phyloP scores from a whole-genome alignment of 2,888 invertebrate genomes.

The Tenodera sinensis region DNA sequence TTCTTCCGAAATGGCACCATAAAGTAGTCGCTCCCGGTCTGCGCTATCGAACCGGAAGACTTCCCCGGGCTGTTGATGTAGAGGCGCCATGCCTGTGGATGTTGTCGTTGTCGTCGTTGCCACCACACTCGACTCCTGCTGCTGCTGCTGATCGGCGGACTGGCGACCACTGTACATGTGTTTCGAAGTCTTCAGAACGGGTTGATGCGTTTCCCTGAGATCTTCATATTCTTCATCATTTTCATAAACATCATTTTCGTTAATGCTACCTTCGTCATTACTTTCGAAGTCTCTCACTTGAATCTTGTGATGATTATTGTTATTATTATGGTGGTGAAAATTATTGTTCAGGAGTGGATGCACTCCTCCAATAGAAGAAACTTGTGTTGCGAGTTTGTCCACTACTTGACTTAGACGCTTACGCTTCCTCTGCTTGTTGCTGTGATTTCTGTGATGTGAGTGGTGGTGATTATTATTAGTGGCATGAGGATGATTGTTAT shows the following conservation, averaged over 20 bases:
- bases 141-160: constrained; percentile 37
- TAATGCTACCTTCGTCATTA: background rate
- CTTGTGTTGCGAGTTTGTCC: constrained; percentile 62
- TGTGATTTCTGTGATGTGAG: constrained; percentile 8
- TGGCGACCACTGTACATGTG: constrained; percentile 28
- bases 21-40: constrained; percentile 41
- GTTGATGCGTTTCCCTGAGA: constrained; percentile 30
- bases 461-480: constrained; percentile 50
- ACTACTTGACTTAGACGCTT: constrained; percentile 76
- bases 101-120: background rate
- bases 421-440: constrained; percentile 66
- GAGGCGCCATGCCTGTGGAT: constrained; percentile 8
- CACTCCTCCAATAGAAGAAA: constrained; percentile 32
- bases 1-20: constrained; percentile 41
- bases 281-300: constrained; percentile 1
- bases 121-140: constrained; percentile 15
- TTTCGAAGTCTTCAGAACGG: constrained; percentile 40
- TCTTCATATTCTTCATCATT: constrained; percentile 18
- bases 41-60: constrained; percentile 52
- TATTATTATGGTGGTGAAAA: constrained; percentile 44
- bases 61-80: constrained; percentile 39
- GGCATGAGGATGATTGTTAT: constrained; percentile 57
- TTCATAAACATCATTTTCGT: constrained; percentile 4
- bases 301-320: constrained; percentile 36
- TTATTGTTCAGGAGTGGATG: constrained; percentile 48